Conservation (phyloP, 2,797 vertebrate species). For the Somateria mollissima region DNA sequence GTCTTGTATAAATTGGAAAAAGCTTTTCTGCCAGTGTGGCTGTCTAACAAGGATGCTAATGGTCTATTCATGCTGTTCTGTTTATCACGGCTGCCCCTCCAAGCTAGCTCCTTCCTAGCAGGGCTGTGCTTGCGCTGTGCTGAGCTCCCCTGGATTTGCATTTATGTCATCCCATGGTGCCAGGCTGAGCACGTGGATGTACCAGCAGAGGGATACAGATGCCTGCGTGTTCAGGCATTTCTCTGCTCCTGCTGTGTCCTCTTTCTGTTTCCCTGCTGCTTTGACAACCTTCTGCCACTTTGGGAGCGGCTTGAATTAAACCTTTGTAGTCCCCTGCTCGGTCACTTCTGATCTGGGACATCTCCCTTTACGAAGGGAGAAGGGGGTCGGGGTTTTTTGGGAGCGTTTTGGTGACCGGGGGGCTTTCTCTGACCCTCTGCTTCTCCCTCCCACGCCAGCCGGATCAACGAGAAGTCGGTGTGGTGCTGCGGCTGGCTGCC, state of each 20-base stretch:
- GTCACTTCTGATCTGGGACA: neutral
- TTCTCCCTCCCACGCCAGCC: conserved; percentile 69
- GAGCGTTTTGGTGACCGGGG: neutral
- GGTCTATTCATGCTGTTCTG: neutral
- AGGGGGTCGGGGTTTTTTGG: neutral
- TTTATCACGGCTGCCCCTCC: neutral
- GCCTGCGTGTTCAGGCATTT: accelerated
- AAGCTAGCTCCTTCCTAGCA: neutral
- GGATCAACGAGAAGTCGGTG: conserved; percentile 94
- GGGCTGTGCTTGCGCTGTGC: neutral
- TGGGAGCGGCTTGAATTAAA: neutral
- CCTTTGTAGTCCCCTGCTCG: neutral
- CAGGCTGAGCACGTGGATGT: neutral
- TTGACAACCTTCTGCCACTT: neutral
- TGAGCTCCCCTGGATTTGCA: neutral
- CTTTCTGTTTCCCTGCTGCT: neutral
- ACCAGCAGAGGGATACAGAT: neutral
- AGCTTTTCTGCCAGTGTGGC: neutral
- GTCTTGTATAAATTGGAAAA: neutral
- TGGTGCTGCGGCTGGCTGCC: conserved; percentile 95
- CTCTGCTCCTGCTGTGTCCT: accelerated
- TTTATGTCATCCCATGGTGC: neutral
- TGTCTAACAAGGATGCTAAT: neutral
- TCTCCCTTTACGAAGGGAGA: neutral
- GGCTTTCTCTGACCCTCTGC: accelerated